Conservation (phyloP, 2,113 vertebrate species). For the Microcebus jonahi region DNA sequence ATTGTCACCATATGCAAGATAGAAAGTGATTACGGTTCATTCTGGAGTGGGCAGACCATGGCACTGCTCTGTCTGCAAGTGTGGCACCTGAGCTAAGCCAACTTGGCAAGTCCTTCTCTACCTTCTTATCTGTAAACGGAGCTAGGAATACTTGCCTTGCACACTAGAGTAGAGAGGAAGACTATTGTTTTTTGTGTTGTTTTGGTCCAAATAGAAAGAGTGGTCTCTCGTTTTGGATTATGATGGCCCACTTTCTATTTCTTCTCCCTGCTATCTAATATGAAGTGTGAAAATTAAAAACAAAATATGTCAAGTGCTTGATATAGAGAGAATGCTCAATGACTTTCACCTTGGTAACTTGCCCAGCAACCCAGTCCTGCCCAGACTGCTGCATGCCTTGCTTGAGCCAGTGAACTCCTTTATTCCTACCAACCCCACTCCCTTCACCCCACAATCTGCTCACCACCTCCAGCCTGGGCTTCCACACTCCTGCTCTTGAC, state of each 20-base stretch:
- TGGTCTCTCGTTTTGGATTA: not conserved
- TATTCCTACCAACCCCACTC: not conserved
- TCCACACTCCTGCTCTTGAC: not conserved
- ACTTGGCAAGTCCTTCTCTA: not conserved
- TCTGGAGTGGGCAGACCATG: not conserved
- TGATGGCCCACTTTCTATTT: not conserved
- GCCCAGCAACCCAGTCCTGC: not conserved
- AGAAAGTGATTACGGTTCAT: not conserved
- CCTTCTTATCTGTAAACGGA: not conserved
- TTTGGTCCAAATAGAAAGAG: not conserved
- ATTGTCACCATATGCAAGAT: not conserved
- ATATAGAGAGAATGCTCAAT: not conserved
- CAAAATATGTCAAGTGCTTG: not conserved
- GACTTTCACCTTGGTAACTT: not conserved
- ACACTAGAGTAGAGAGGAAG: not conserved
- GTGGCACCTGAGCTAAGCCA: not conserved
- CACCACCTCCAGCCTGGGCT: not conserved
- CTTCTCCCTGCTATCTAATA: not conserved
- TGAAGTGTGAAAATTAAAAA: constrained; percentile 35
- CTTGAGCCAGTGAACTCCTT: not conserved
- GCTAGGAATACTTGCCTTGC: not conserved
- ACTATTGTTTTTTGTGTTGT: not conserved
- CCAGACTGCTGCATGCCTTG: not conserved
- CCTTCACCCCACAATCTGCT: not conserved
- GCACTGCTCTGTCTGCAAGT: not conserved